Conservation (phyloP, 2,888 invertebrate species). For the Drosophila anomalata region DNA sequence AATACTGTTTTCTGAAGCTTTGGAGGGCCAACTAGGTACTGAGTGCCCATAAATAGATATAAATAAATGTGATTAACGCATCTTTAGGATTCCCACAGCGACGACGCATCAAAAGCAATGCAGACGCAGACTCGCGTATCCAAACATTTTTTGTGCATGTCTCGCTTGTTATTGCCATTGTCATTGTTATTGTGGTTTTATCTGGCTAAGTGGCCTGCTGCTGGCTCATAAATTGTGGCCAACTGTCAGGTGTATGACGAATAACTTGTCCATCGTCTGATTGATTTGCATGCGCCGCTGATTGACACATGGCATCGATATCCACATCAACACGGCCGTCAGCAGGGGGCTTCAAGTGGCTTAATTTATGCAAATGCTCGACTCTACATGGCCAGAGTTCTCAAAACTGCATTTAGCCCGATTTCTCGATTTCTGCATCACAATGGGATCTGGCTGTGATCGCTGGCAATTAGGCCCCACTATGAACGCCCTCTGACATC, state of each 20-base stretch:
- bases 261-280: slow-evolving; percentile 57
- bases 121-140: slow-evolving; percentile 23
- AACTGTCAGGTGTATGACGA: slow-evolving; percentile 68
- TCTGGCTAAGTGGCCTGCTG: slow-evolving; percentile 61
- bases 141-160: slow-evolving; percentile 14
- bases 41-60: slow-evolving; percentile 60
- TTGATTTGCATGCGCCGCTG: slow-evolving; percentile 64
- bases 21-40: slow-evolving; percentile 51
- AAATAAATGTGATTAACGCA: slow-evolving; percentile 71
- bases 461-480: slow-evolving; percentile 42
- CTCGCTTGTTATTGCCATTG: slow-evolving; percentile 30
- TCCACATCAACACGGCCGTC: slow-evolving; percentile 31
- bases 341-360: slow-evolving; percentile 64
- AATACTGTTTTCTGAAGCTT: slow-evolving; percentile 45
- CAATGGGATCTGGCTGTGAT: slow-evolving; percentile 27
- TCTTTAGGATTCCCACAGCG: slow-evolving; percentile 42
- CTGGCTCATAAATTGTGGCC: slow-evolving; percentile 54
- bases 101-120: slow-evolving; percentile 50
- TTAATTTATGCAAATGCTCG: slow-evolving; percentile 73
- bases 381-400: slow-evolving; percentile 48
- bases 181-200: slow-evolving; percentile 33
- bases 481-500: slow-evolving; percentile 46
- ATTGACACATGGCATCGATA: slow-evolving; percentile 52
- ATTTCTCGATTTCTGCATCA: slow-evolving; percentile 18
- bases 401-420: slow-evolving; percentile 61